Percentiles rank a stretch among this genome's conserved stretches.
These are phyloP conservation scores for Gymnocypris eckloni DNA, from an alignment of 2,797 vertebrate species.

Conservation along the genomic window DNA sequence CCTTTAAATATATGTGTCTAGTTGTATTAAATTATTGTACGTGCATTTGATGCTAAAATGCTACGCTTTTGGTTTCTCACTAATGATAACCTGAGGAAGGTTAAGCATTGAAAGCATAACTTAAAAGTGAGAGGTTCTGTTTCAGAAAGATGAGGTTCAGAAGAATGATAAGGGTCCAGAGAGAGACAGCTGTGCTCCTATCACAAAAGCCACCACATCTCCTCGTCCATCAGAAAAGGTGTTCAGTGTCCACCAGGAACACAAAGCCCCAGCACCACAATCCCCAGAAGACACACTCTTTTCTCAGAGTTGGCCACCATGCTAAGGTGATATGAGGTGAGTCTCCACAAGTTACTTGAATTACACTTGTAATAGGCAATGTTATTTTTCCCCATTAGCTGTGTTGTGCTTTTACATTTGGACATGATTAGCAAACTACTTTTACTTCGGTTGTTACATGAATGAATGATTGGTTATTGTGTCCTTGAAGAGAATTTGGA, in stretches of 20 bases:
- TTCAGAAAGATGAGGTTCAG: constrained; percentile 25
- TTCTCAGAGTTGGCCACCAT: constrained; percentile 3
- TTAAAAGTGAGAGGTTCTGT: constrained; percentile 17
- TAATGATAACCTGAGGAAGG: neutral
- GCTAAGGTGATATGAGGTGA: constrained; percentile 13
- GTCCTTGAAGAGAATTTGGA: neutral
- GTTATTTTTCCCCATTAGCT: neutral
- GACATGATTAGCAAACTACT: neutral
- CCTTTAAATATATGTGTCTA: neutral
- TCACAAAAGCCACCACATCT: constrained; percentile 29
- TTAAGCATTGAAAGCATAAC: neutral
- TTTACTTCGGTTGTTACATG: neutral
- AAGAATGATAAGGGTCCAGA: constrained; percentile 27
- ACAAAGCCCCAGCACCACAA: neutral
- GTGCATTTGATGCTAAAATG: neutral
- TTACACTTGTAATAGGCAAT: neutral
- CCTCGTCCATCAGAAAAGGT: constrained; percentile 30
- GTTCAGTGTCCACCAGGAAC: constrained; percentile 23
- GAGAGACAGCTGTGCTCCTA: constrained; percentile 8
- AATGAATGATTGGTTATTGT: neutral
- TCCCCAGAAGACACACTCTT: constrained; percentile 6
- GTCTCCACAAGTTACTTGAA: neutral
- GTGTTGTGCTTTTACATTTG: neutral
- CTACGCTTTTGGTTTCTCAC: neutral
- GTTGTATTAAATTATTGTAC: neutral